Conservation (phyloP, 2,113 vertebrate species). For the Lepus timidus region DNA sequence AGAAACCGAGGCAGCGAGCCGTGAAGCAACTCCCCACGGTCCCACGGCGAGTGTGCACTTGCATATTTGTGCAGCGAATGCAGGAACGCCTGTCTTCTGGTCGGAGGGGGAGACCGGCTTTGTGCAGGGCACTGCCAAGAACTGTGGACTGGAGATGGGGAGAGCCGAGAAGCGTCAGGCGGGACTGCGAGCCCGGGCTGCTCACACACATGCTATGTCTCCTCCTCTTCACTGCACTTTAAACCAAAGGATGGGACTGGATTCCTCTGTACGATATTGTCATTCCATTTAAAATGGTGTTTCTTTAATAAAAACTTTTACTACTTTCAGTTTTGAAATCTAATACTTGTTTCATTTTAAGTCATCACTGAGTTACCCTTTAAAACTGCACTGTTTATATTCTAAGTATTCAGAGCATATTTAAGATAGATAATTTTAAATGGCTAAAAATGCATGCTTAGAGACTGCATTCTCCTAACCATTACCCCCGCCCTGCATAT, state of each 20-base stretch:
- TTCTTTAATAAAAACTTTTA: neutral
- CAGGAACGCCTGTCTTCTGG: neutral
- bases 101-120: neutral
- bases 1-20: neutral
- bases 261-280: neutral
- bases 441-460: neutral
- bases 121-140: neutral
- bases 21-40: neutral
- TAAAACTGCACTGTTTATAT: neutral
- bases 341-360: neutral
- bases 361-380: conserved; percentile 21
- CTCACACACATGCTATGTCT: neutral
- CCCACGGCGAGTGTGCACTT: neutral
- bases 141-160: neutral
- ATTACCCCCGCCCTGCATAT: neutral
- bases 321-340: conserved; percentile 1
- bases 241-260: neutral
- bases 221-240: neutral
- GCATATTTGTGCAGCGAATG: neutral
- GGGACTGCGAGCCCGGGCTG: neutral
- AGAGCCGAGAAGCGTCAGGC: neutral
- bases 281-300: neutral
- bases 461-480: neutral
- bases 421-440: neutral
- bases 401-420: neutral